Base-by-base conservation (phyloP, 2,888 invertebrate species). In the Tridacna gigas region DNA sequence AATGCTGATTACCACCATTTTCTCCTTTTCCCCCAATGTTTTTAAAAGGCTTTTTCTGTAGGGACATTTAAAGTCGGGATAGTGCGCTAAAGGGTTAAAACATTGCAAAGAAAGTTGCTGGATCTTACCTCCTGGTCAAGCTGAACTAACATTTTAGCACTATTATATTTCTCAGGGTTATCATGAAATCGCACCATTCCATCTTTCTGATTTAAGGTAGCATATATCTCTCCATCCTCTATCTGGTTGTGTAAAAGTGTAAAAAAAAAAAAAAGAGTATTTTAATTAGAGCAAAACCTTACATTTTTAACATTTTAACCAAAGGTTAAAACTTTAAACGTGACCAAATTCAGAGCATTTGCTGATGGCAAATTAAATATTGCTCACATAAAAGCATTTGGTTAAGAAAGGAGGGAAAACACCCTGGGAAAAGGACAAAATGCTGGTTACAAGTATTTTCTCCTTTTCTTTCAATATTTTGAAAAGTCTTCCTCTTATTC, bases 161-260 rank as follows among this genome's bases (percentile, higher is more conserved):
- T 97, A 91, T 98, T 97, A 95, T 97, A 99, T 95, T 98, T 98
- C 94, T 99, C 98, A 15, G 98, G 98, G 95, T 98, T 98, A 93
- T 99, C 99, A 91, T 98, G 97, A 94, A 99, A 99, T 77, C 98
- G 96, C 22, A 99, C 99, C 99, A 99, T 99, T 20, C 99, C 99
- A 95, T 99, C 99, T 95, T 98, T 98, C 95, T 99, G 98, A 95
- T 99, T 98, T 89, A 99, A 99, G 92, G 97, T 97, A 45, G 99
- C 99, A 95, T 97, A 98, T 91, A 99, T 99, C 96, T 99, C 98
- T 78, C 98, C 97, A 94, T 98, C 98, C 95, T 98, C 98, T 93
- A 99, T 99, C 98, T 98, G 89, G 2, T 37, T 37, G 37, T 56
- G 56, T 56, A 56, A 56, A 56, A 56, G 51, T 13, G 12, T 13